Evolutionary conservation across 1,140 invertebrate genomes (phyloP), one percentile per base, ranked within the genome.

Genomic region (Drosophila takahashii): DNA sequence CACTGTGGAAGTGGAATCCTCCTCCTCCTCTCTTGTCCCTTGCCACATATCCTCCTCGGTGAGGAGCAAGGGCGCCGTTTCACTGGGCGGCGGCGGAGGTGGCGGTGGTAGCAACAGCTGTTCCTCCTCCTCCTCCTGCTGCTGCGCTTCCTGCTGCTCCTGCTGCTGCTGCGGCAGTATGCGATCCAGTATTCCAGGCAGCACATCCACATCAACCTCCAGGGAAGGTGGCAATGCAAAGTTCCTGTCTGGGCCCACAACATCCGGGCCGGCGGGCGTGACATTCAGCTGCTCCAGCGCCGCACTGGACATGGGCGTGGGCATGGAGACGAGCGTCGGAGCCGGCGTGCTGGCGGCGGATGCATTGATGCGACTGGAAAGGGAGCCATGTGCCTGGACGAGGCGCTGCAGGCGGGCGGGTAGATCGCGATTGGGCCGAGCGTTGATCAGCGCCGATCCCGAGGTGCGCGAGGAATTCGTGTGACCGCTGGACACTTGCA

Each of bases 331-430:
- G 3, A 67, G 27, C 15, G 65, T 37, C 1, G 66, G 39, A 1
- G 37, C 69, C 3, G 39, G 34, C 10, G 42, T 15, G 6, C 3
- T 22, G 1, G 37, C 4, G 8, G 29, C 29, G 0, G 26, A 0
- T 0, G 53, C 41, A 26, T 45, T 60, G 10, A 4, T 29, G 8
- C 32, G 36, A 18, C 11, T 11, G 10, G 26, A 15, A 2, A 41
- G 26, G 36, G 22, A 15, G 34, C n/a, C 22, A 8, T 72, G 67
- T 1, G 58, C 58, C 18, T 80, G 77, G 0, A 71, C 61, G 0
- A 58, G 52, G 7, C 81, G 81, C 8, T 77, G 77, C 54, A 85
- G 32, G 0, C 77, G 73, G 22, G 50, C 66, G n/a, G 77, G 66
- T 18, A 85, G 42, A 10, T 77, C 81, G 1, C 81, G 72, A 47